Evolutionary conservation across 2,888 invertebrate species (phyloP), one percentile per base, ranked within the genome.

Genomic region (Eupithecia pulchellata): DNA sequence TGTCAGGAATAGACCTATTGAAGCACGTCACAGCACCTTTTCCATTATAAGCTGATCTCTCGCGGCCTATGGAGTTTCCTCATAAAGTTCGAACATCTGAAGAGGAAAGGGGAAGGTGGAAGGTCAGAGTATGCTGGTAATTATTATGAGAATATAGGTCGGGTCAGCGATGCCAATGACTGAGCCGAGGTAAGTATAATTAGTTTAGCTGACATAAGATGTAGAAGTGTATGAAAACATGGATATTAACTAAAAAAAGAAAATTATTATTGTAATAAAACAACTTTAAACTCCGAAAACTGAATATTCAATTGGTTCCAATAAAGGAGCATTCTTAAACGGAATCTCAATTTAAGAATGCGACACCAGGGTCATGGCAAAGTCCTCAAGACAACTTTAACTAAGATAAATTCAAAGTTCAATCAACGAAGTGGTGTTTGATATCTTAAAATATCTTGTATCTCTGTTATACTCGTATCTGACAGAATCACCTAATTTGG

Each of bases 141-240:
- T 39, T 61, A 61, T 71, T 57, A 9, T 36, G 36, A 68, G 75
- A 79, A 85, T 81, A 77, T 86, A 66, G 85, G 84, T 80, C 84
- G 79, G 84, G 86, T 84, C 86, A 83, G 72, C 57, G 74, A 78
- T 79, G 81, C 76, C 79, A 78, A 66, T 76, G 77, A 75, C 66
- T 77, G 71, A 66, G 69, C 69, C 73, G 73, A 71, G 73, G 68
- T 52, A 52, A 52, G 52, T 79, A 80, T 83, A 80, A 83, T 84
- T 83, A 83, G 79, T 79, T 78, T 77, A 80, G 77, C 73, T 72
- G 71, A 75, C 36, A 65, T 73, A n/a, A n/a, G 39, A 47, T 61
- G 32, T 20, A 34, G 9, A 30, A 58, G 32, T 32, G 17, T 57
- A 30, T n/a, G 1, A 32, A 30, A n/a, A 60, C 9, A 14, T 57